A percentile compares a stretch with the other conserved stretches of the same genome.
Evolutionary conservation across 2,888 invertebrate genomes (phyloP).

Genomic region (Aporophyla lueneburgensis): DNA sequence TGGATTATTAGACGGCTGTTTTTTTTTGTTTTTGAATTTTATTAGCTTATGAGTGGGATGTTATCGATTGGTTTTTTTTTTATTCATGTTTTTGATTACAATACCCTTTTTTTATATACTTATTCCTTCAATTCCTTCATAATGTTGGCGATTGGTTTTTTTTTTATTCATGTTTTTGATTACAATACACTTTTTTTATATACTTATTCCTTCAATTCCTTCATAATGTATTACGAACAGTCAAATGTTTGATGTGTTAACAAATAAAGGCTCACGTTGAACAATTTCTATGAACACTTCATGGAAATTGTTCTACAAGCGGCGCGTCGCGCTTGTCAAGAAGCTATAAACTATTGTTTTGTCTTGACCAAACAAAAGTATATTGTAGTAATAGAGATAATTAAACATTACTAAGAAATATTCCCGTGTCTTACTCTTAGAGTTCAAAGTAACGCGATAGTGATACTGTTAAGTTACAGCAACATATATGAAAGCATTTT

Average conservation of each 20-base stretch:
- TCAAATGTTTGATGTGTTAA: background rate
- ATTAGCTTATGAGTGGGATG: background rate
- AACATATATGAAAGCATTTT: too few species aligned
- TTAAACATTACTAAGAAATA: background rate
- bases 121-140: background rate
- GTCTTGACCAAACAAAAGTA: background rate
- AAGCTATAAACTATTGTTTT: background rate
- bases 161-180: too few species aligned
- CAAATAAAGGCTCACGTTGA: background rate
- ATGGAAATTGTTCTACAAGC: too few species aligned
- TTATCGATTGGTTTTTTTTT: too few species aligned
- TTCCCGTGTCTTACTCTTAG: background rate
- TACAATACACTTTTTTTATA: too few species aligned
- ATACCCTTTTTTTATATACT: too few species aligned
- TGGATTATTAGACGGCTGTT: background rate
- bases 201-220: background rate
- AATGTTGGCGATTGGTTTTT: too few species aligned
- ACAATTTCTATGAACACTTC: too few species aligned
- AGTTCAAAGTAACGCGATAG: background rate
- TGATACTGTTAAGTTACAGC: background rate
- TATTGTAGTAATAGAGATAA: background rate
- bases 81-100: too few species aligned
- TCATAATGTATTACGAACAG: background rate
- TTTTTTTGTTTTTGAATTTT: background rate
- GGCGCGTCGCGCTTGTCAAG: too few species aligned